Conservation (phyloP, 2,888 invertebrate species). For the Drosophila gaucha region DNA sequence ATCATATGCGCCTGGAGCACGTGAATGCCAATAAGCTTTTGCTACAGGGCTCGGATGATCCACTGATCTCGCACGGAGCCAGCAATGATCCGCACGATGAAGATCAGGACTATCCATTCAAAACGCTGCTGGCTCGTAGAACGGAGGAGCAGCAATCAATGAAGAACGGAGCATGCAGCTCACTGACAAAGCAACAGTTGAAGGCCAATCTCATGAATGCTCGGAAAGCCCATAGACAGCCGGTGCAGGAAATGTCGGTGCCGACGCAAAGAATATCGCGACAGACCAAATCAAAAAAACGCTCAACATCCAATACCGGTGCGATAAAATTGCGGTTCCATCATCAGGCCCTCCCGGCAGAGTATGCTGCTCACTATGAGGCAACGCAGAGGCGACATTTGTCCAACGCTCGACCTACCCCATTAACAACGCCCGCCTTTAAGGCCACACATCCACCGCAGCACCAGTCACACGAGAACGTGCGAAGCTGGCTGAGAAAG, state of each 20-base stretch:
- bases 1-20: conserved; percentile 46
- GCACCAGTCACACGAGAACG: conserved; percentile 87
- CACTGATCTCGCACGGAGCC: conserved; percentile 84
- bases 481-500: conserved; percentile 90
- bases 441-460: conserved; percentile 71
- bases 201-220: conserved; percentile 81
- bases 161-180: conserved; percentile 71
- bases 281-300: conserved; percentile 50
- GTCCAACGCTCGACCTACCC: conserved; percentile 51
- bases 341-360: conserved; percentile 91
- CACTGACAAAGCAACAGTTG: conserved; percentile 79
- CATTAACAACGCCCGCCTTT: conserved; percentile 80
- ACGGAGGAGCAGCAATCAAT: conserved; percentile 28
- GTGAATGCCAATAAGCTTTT: conserved; percentile 73
- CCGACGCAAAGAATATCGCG: conserved; percentile 27
- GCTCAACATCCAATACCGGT: conserved; percentile 78
- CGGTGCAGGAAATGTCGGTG: conserved; percentile 17
- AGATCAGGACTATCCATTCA: conserved; percentile 82
- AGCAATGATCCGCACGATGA: conserved; percentile 79
- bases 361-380: conserved; percentile 92
- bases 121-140: conserved; percentile 58
- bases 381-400: conserved; percentile 87
- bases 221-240: conserved; percentile 39
- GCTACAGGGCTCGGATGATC: conserved; percentile 84
- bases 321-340: conserved; percentile 92